phyloP scores from a whole-genome alignment of 2,113 vertebrate genomes.

The Lepus europaeus region DNA sequence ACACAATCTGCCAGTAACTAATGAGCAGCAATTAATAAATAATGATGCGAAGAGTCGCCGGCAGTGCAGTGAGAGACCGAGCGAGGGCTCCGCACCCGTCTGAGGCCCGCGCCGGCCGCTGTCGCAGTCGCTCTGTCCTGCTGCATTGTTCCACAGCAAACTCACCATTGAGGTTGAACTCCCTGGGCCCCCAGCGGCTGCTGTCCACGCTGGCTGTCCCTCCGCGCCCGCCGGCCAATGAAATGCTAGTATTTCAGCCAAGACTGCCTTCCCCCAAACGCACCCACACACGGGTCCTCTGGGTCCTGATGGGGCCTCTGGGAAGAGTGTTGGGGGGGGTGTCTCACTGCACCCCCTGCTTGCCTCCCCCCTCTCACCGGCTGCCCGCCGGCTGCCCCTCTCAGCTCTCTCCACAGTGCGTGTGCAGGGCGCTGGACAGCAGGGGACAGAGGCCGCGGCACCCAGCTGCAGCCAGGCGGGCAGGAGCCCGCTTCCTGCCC shows the following conservation, averaged over 20 bases:
- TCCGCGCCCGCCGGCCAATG: not conserved
- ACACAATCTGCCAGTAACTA: not conserved
- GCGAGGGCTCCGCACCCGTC: too few species aligned
- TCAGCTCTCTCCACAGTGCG: not conserved
- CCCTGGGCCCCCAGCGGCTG: not conserved
- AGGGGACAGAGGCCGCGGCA: not conserved
- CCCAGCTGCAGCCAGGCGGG: not conserved
- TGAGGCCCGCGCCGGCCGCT: too few species aligned
- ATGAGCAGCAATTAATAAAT: not conserved
- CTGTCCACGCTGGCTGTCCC: not conserved
- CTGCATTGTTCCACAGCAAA: not conserved
- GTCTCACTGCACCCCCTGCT: accelerated
- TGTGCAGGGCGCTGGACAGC: not conserved
- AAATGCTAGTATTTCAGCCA: not conserved
- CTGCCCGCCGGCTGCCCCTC: not conserved
- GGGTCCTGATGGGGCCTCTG: not conserved
- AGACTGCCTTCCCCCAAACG: not conserved
- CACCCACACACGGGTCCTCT: accelerated
- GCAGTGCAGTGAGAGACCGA: not conserved
- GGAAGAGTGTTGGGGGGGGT: not conserved
- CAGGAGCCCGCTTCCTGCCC: not conserved
- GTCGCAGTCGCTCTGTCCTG: not conserved
- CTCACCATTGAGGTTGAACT: not conserved
- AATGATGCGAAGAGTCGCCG: not conserved
- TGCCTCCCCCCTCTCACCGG: too few species aligned